These are phyloP conservation scores for Hydropotes inermis DNA, from an alignment of 2,113 vertebrate genomes.

Conservation along the genomic window DNA sequence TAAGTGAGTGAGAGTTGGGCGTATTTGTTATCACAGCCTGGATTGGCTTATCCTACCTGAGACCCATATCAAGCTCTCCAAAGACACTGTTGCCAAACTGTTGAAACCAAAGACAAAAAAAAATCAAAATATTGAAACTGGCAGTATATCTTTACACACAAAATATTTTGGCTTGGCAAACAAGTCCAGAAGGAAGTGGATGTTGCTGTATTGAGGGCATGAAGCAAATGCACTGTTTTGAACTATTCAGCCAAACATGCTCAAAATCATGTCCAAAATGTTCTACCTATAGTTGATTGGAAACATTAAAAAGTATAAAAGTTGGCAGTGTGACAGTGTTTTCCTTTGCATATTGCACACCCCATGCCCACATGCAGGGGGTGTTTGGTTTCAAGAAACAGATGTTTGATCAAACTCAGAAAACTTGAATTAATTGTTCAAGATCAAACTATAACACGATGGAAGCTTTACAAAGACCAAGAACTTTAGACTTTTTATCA, in stretches of 20 bases:
- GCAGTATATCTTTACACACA: background rate
- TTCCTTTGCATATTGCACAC: background rate
- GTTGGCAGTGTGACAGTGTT: background rate
- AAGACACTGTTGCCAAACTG: background rate
- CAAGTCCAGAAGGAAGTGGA: background rate
- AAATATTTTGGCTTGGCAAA: slow-evolving; percentile 56
- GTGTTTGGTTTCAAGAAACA: background rate
- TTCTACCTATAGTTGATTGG: background rate
- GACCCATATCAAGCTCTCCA: background rate
- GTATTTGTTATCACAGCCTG: background rate
- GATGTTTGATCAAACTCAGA: background rate
- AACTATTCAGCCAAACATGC: background rate
- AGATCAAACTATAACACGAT: background rate
- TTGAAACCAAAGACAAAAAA: background rate
- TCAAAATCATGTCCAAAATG: slow-evolving; percentile 30
- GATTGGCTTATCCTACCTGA: background rate
- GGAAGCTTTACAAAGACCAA: background rate
- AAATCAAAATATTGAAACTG: background rate
- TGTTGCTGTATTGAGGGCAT: slow-evolving; percentile 32
- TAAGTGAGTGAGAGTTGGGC: background rate
- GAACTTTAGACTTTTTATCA: background rate
- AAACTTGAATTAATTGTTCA: background rate
- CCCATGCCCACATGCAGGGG: background rate
- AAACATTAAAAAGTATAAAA: background rate
- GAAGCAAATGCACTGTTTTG: slow-evolving; percentile 11